Base-by-base conservation (phyloP, 2,113 vertebrate genomes). In the Astur gentilis region DNA sequence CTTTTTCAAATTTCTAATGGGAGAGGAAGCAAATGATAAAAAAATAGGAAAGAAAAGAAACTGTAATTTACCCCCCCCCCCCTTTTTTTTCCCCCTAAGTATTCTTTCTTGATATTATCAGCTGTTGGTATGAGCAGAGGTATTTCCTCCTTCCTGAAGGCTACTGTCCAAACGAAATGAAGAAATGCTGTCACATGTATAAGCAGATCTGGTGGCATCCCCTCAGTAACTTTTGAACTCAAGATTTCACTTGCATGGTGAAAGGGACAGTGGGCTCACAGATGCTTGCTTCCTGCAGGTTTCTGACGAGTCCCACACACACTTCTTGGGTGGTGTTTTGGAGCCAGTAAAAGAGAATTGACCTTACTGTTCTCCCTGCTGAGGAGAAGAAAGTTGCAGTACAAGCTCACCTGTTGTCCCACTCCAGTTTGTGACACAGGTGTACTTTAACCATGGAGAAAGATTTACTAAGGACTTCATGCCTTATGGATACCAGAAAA, bases 281-380 rank as follows among this genome's bases (percentile, higher is more conserved):
- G n/a, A 7, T 17, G 17, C 16, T 57, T 66, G 6, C n/a, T 61
- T 85, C 57, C 57, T 94, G 23, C 4, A 55, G 52, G 34, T 76
- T 64, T 75, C n/a, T 67, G n/a, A 49, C 0, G 4, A n/a, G 15
- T 21, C 5, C 9, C 10, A 7, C 1, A 0, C 26, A 1, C 3
- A 3, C 7, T 29, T 45, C n/a, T 85, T 36, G 5, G 15, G 13
- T 18, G 31, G 27, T 25, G 2, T 21, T 93, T 40, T 73, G 45
- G 36, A 82, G 21, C 26, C 29, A 60, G 12, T 34, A 67, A 71
- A 81, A 83, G 5, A 38, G 20, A 15, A 61, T 29, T 64, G 38
- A 67, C 44, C 38, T 66, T 42, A 11, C 0, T 21, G 23, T 34
- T 14, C 22, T 69, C 18, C 16, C 14, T 67, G 20, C 27, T 34